Percentiles rank a stretch among this genome's conserved stretches.
phyloP scores from a whole-genome alignment of 2,797 vertebrate genomes.

The Echiichthys vipera region DNA sequence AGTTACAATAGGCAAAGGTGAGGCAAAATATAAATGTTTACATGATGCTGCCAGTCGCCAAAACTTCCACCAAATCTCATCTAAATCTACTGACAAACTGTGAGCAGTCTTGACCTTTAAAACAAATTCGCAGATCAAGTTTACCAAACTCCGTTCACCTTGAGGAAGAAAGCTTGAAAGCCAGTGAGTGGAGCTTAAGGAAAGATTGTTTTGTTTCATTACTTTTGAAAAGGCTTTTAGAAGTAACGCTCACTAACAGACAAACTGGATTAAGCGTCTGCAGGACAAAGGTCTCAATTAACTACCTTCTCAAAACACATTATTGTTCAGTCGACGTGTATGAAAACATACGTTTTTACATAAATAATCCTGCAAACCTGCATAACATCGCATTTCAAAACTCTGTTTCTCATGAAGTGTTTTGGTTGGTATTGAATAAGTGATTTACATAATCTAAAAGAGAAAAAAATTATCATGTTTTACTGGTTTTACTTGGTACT shows the following conservation, averaged over 20 bases:
- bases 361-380: too few relatives aligned
- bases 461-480: not conserved
- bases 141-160: not conserved
- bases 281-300: not conserved
- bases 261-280: not conserved
- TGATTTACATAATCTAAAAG: not conserved
- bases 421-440: not conserved
- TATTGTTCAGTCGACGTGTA: not conserved
- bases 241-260: not conserved
- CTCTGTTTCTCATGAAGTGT: not conserved
- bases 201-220: not conserved
- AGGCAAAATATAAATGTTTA: not conserved
- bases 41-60: not conserved
- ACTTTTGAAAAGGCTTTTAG: not conserved
- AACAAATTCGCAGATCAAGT: not conserved
- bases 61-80: not conserved
- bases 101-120: not conserved
- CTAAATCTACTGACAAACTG: not conserved
- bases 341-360: too few relatives aligned
- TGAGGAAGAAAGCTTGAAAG: not conserved
- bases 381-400: not conserved
- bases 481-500: slow-evolving; percentile 1
- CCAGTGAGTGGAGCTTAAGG: not conserved
- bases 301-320: not conserved
- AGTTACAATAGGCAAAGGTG: too few relatives aligned